Base-by-base conservation (phyloP, 2,797 vertebrate genomes). In the Anguilla marmorata region DNA sequence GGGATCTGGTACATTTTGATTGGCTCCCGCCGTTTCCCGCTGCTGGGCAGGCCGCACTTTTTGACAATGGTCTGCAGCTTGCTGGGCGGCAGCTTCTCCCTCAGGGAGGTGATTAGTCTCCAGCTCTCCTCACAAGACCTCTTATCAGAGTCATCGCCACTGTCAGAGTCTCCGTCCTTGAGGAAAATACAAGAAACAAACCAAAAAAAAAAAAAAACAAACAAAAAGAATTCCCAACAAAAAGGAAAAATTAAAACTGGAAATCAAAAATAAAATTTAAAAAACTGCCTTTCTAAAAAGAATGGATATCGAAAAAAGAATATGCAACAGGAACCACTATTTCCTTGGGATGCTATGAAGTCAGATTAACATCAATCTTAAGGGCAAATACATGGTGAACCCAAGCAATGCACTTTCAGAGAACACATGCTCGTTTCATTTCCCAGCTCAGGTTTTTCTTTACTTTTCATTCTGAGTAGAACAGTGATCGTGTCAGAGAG, bases 111-210 rank as follows among this genome's bases (percentile, higher is more conserved):
- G 94, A 99, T 99, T 95, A 99, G 96, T 96, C 98, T 98, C 99
- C 99, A 99, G 96, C 99, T 99, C 95, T 99, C 99, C 93, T 99
- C 99, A 90, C 99, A 99, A 93, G 99, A 99, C 93, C 98, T 97
- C 97, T 98, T 99, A 98, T 99, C 99, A 95, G 99, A 99, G 97
- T 99, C 99, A 97, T 99, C 99, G 92, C 99, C 99, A 98, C 98
- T 99, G 98, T 99, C 99, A 97, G 99, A 99, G 96, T 99, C 99
- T 95, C 98, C 98, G 92, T 99, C 99, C 99, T 99, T 99, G 94
- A 98, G 96, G 97, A 97, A 41, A 41, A 41, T 41, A 41, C 37
- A 41, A 41, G 37, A 41, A 41, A 41, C 37, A 41, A 98, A 98
- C 95, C 98, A 97, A 96, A 96, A 97, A 97, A 97, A 97, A 96